Evolutionary conservation across 2,113 vertebrate genomes (phyloP), one percentile per base, ranked within the genome.

Genomic region (Ivindomyrus marchei): DNA sequence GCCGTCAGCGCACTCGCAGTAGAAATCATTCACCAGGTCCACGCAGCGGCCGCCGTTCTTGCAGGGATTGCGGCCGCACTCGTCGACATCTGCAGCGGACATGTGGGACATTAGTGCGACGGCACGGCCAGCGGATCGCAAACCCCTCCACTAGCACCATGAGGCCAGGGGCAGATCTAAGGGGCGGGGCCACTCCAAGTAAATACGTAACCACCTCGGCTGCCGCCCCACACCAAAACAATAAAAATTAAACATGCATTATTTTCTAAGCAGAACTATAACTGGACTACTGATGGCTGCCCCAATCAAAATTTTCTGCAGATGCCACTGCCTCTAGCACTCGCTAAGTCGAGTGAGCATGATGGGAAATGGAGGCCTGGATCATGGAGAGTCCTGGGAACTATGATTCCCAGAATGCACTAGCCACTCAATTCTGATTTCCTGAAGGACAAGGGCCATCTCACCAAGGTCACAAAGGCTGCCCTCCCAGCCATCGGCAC

Each of bases 401-500:
- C 15, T 21, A 42, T 1, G 17, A 52, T 62, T 62, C 56, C 24
- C 56, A 62, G 21, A 62, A 62, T 11, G 24, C 56, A n/a, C 56
- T 9, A 7, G 21, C 56, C 7, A n/a, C 56, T 9, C 27, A 31
- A 70, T 10, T 13, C 62, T 13, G 27, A 70, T 70, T 70, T 70
- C 62, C n/a, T 70, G 62, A 17, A 27, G 46, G 24, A 17, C 27
- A 10, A 17, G 42, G 5, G 50, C 19, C 10, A 27, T 91, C 97
- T 96, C 93, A 99, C 98, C 97, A 9, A 92, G 96, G 36, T 99
- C 97, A 90, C 98, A 99, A 2, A 99, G 92, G 21, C 93, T 94
- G 85, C 98, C 98, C 94, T 98, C 97, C 97, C 97, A 99, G 92
- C 98, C 98, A 66, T 95, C 97, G 7, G 97, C 97, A 90, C 98